phyloP scores from a whole-genome alignment of 2,113 vertebrate genomes.

The Helogale parvula region DNA sequence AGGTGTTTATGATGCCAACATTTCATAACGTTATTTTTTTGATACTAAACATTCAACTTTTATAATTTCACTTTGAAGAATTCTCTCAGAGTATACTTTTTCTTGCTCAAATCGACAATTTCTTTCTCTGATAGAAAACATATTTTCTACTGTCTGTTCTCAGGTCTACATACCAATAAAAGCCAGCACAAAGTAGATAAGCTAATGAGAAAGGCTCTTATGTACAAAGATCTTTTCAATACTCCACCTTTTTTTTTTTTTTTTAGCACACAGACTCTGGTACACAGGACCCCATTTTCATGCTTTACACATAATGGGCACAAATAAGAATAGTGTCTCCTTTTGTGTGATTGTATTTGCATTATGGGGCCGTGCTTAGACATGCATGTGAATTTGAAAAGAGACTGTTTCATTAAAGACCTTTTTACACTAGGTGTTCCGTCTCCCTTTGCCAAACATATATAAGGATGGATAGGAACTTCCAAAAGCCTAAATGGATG shows the following conservation, averaged over 20 bases:
- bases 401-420: not conserved
- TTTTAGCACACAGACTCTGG: not conserved
- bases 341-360: not conserved
- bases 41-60: not conserved
- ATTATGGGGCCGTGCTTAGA: not conserved
- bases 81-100: not conserved
- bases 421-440: not conserved
- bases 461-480: not conserved
- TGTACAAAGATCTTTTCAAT: not conserved
- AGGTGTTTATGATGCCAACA: not conserved
- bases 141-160: not conserved
- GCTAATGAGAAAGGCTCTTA: not conserved
- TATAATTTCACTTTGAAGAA: not conserved
- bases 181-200: not conserved
- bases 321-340: not conserved
- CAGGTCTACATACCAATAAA: not conserved
- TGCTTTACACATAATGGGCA: not conserved
- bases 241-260: not conserved
- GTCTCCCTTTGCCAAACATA: not conserved
- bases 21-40: not conserved
- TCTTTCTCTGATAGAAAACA: not conserved
- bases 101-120: constrained; percentile 5
- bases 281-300: not conserved
- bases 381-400: not conserved
- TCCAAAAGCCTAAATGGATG: not conserved